These are phyloP conservation scores for Euthynnus affinis DNA, from an alignment of 2,797 vertebrate species.

Conservation along the genomic window DNA sequence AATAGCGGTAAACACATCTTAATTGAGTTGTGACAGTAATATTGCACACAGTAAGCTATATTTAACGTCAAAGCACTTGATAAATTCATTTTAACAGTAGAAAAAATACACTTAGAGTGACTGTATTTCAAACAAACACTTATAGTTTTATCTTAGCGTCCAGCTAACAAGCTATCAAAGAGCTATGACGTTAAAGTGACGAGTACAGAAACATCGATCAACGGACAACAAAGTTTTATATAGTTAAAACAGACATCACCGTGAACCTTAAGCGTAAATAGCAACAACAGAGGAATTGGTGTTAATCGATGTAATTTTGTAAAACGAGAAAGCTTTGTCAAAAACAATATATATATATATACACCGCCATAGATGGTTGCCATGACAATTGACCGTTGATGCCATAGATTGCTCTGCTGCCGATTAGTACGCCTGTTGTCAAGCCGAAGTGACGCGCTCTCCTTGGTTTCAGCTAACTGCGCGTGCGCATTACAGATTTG, in stretches of 20 bases:
- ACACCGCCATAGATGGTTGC: slow-evolving; percentile 7
- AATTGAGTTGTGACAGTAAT: not conserved
- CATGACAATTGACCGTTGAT: slow-evolving; percentile 53
- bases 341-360: not conserved
- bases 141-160: not conserved
- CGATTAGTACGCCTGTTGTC: slow-evolving; percentile 78
- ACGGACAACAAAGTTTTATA: not conserved
- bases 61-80: not conserved
- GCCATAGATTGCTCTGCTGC: slow-evolving; percentile 53
- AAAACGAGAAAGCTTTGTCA: too few species aligned
- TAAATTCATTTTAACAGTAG: too few species aligned
- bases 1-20: not conserved
- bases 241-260: not conserved
- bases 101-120: too few species aligned
- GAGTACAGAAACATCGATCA: slow-evolving; percentile 54
- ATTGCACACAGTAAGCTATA: not conserved
- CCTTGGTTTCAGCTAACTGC: slow-evolving; percentile 75
- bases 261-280: not conserved
- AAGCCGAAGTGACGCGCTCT: slow-evolving; percentile 74
- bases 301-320: fast-evolving
- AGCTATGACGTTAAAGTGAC: not conserved
- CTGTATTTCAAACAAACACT: not conserved
- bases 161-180: not conserved
- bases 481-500: slow-evolving; percentile 65
- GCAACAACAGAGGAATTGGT: fast-evolving